Conservation (phyloP, 92 coral and sea anemone species). For the Heteractis magnifica region DNA sequence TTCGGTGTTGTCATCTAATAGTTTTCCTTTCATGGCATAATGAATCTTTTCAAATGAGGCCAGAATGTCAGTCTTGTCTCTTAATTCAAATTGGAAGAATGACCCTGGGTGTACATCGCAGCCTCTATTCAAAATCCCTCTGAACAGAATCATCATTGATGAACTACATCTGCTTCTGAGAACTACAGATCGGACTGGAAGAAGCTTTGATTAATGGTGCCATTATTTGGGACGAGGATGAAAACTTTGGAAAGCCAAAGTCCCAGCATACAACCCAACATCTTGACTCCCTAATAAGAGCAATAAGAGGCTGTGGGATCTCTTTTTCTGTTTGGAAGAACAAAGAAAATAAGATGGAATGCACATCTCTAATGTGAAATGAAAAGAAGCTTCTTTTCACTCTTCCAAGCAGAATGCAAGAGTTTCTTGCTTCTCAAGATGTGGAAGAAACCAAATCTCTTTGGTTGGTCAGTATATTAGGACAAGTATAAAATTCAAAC, state of each 20-base stretch:
- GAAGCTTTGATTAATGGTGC: slow-evolving; percentile 18
- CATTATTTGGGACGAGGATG: slow-evolving; percentile 25
- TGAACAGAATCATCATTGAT: slow-evolving; percentile 8
- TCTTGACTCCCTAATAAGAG: background rate
- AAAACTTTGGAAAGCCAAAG: slow-evolving; percentile 11
- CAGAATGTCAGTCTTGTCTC: background rate
- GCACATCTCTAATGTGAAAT: slow-evolving; percentile 2
- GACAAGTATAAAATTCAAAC: slow-evolving; percentile 1
- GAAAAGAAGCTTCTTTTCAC: slow-evolving; percentile 4
- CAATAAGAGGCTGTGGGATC: slow-evolving; percentile 5
- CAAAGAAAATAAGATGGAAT: slow-evolving; percentile 2
- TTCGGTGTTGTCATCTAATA: too few relatives aligned
- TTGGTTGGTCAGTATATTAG: slow-evolving; percentile 15
- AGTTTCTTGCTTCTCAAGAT: slow-evolving; percentile 2
- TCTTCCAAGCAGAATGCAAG: background rate
- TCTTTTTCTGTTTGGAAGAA: slow-evolving; percentile 8
- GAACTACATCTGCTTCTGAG: slow-evolving; percentile 31
- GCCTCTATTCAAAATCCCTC: slow-evolving; percentile 28
- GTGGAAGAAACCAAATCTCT: slow-evolving; percentile 4
- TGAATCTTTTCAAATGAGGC: too few relatives aligned
- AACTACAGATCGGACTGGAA: slow-evolving; percentile 12
- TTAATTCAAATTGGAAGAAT: slow-evolving; percentile 19
- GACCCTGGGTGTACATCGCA: slow-evolving; percentile 17
- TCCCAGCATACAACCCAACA: background rate
- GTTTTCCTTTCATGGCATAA: too few relatives aligned